Evolutionary conservation across 2,113 vertebrate species (phyloP), one percentile per base, ranked within the genome.

Genomic region (Danionella cerebrum): DNA sequence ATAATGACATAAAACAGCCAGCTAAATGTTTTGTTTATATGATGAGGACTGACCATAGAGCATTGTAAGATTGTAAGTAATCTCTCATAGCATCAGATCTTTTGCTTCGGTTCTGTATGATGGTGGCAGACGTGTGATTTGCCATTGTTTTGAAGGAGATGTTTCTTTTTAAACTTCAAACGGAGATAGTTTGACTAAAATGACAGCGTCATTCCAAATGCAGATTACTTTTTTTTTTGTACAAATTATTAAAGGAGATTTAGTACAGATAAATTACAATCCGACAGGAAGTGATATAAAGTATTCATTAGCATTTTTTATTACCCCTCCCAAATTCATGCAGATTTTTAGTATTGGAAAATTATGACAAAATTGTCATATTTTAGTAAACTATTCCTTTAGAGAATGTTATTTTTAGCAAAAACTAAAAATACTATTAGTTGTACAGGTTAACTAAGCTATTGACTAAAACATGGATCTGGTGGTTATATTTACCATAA

Each of bases 1-100:
- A 67, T 74, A 78, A 70, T 72, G 69, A 82, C 42, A 69, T 73
- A 80, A 71, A 75, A 53, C 79, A 79, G 72, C 73, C 67, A 77
- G 76, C 22, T 80, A 75, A 69, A 53, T 25, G 39, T 58, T 69
- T 16, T 67, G 42, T 38, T 36, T 54, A 25, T 67, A 47, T 57
- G 57, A 65, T 39, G 27, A 68, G 4, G 64, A 36, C 55, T 68
- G 65, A 47, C 31, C 48, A 14, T 68, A 73, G 71, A 44, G 44
- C 48, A 52, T 53, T 31, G 29, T 62, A 18, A 59, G 27, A 59
- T 51, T 78, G 27, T 78, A 78, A 82, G 78, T 81, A 84, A 81
- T 84, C 79, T 67, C 55, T 73, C 76, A 75, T 80, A 84, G 73
- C 65, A 2, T 51, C 19, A 67, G 16, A 21, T 24, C 69, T 80